These are phyloP conservation scores for Drosophila sproati DNA, from an alignment of 1,140 invertebrate genomes.

Conservation along the genomic window DNA sequence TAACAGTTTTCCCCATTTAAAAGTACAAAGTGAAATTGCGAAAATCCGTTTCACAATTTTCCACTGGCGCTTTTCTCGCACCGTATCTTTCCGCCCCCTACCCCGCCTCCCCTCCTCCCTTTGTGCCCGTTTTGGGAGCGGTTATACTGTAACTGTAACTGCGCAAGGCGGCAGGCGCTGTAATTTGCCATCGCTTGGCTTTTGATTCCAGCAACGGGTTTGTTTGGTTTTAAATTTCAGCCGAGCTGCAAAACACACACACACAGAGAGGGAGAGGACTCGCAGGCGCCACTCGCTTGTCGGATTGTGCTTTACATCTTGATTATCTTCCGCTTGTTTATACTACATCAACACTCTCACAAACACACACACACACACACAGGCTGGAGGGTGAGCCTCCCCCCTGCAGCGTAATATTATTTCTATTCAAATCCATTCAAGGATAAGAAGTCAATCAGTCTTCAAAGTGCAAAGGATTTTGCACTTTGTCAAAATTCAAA, in stretches of 20 bases:
- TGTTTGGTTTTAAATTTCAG: slow-evolving; percentile 80
- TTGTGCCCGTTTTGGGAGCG: neutral
- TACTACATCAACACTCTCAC: slow-evolving; percentile 34
- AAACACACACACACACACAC: slow-evolving; percentile 18
- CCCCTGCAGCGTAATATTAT: slow-evolving; percentile 55
- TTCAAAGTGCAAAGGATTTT: slow-evolving; percentile 82
- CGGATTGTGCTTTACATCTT: slow-evolving; percentile 80
- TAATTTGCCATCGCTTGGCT: slow-evolving; percentile 76
- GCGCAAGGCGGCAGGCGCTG: slow-evolving; percentile 40
- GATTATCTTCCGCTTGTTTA: slow-evolving; percentile 82
- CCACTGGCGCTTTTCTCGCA: slow-evolving; percentile 32
- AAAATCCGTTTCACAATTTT: slow-evolving; percentile 78
- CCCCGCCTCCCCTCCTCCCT: neutral
- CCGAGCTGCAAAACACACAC: slow-evolving; percentile 9
- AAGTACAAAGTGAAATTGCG: slow-evolving; percentile 77
- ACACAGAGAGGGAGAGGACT: slow-evolving; percentile 4
- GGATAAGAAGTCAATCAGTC: slow-evolving; percentile 83
- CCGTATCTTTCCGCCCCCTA: neutral
- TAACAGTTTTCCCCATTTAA: slow-evolving; percentile 66
- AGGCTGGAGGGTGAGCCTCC: neutral
- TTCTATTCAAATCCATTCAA: slow-evolving; percentile 82
- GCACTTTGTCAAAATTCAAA: slow-evolving; percentile 78
- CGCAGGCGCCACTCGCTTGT: slow-evolving; percentile 36
- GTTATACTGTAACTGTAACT: slow-evolving; percentile 55
- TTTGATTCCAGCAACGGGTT: slow-evolving; percentile 73